These are phyloP conservation scores for Rhagonycha fulva DNA, from an alignment of 2,888 invertebrate species.

Conservation along the genomic window DNA sequence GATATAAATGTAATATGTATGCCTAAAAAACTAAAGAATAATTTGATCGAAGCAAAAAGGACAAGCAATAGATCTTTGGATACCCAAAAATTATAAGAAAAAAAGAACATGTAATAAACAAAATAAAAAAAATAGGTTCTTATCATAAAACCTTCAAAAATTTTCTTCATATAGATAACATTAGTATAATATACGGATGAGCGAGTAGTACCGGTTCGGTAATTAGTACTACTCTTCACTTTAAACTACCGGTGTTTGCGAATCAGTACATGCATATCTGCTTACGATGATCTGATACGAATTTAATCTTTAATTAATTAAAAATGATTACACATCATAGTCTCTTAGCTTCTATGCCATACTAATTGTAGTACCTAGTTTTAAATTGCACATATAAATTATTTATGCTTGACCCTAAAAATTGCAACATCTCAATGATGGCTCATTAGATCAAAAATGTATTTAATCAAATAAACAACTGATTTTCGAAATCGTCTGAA, in stretches of 20 bases:
- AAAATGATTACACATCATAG: too few relatives aligned
- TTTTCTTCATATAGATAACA: background rate
- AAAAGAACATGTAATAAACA: too few relatives aligned
- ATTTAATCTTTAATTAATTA: too few relatives aligned
- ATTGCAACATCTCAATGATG: background rate
- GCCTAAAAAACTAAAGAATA: background rate
- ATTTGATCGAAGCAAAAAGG: background rate
- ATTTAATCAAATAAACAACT: background rate
- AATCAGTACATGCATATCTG: too few relatives aligned
- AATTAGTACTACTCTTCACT: background rate
- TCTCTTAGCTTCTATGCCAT: too few relatives aligned
- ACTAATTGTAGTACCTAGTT: too few relatives aligned
- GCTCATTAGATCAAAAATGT: background rate
- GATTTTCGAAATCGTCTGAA: background rate
- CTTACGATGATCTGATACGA: too few relatives aligned
- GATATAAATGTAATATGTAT: too few relatives aligned
- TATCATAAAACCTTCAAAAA: background rate
- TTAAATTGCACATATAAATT: background rate
- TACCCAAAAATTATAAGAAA: too few relatives aligned
- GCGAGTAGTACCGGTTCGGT: background rate
- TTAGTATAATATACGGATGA: background rate
- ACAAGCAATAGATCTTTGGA: too few relatives aligned
- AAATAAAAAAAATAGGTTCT: background rate
- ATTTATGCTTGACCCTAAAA: background rate
- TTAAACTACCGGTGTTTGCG: background rate